Evolutionary conservation across 2,888 invertebrate genomes (phyloP).

Genomic region (Rhingia campestris): DNA sequence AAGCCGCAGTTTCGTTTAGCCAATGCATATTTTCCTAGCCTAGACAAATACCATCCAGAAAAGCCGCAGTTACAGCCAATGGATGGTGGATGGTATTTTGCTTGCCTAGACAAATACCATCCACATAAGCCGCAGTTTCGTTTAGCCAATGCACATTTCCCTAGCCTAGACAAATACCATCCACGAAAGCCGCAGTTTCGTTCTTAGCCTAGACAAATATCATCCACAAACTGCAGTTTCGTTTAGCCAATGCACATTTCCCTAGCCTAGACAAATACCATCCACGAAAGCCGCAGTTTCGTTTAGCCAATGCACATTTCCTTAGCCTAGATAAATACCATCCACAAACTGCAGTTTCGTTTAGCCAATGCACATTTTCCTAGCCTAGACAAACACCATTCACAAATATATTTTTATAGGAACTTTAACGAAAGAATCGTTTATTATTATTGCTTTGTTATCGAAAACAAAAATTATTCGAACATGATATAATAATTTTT

Average conservation of each 20-base stretch:
- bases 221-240: not conserved
- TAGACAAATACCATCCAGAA: not conserved
- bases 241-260: not conserved
- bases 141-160: not conserved
- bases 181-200: not conserved
- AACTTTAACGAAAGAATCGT: constrained; percentile 45
- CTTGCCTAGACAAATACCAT: no score
- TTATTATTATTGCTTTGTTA: constrained; percentile 35
- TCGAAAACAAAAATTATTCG: constrained; percentile 18
- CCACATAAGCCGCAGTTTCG: not conserved
- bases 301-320: no score
- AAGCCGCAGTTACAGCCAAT: not conserved
- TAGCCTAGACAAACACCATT: not conserved
- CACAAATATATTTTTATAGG: constrained; percentile 23
- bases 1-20: not conserved
- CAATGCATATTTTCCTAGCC: not conserved
- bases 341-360: not conserved
- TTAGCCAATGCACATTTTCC: not conserved
- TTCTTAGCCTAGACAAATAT: no score
- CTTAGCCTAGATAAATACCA: no score
- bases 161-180: not conserved
- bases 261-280: not conserved
- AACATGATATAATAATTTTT: not conserved
- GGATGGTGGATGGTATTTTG: no score
- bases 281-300: no score